Percentiles rank a stretch among this genome's conserved stretches.
These are phyloP conservation scores for Lipophrys pholis DNA, from an alignment of 2,113 vertebrate species.

Conservation along the genomic window DNA sequence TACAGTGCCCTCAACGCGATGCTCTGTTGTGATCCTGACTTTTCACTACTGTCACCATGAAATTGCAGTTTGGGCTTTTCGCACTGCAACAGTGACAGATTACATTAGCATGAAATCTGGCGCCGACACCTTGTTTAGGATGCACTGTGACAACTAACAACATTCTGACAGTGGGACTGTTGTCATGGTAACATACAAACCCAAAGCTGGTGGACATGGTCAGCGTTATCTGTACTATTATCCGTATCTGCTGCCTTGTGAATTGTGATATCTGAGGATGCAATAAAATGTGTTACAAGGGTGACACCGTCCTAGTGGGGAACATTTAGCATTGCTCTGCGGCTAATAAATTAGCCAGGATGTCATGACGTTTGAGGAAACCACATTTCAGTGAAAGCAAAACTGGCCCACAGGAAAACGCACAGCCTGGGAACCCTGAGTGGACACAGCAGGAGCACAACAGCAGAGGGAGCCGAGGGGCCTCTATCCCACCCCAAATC, in stretches of 20 bases:
- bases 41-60: background rate
- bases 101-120: background rate
- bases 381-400: conserved; percentile 65
- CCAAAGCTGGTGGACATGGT: background rate
- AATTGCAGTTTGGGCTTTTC: background rate
- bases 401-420: conserved; percentile 57
- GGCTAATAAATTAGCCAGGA: conserved; percentile 7
- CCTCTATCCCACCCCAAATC: conserved; percentile 23
- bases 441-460: conserved; percentile 43
- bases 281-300: too few relatives aligned
- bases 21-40: background rate
- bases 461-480: conserved; percentile 32
- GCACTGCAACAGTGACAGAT: background rate
- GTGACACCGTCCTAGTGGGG: too few relatives aligned
- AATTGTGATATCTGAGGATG: too few relatives aligned
- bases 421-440: conserved; percentile 76
- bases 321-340: too few relatives aligned
- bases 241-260: too few relatives aligned
- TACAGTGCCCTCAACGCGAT: background rate
- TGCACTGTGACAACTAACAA: background rate
- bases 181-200: background rate
- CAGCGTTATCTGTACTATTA: too few relatives aligned
- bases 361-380: conserved; percentile 67
- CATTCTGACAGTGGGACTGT: background rate
- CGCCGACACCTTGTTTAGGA: background rate